A percentile compares a stretch with the other conserved stretches of the same genome.
phyloP scores from a whole-genome alignment of 2,888 invertebrate species.

The Falcaria lacertinaria region DNA sequence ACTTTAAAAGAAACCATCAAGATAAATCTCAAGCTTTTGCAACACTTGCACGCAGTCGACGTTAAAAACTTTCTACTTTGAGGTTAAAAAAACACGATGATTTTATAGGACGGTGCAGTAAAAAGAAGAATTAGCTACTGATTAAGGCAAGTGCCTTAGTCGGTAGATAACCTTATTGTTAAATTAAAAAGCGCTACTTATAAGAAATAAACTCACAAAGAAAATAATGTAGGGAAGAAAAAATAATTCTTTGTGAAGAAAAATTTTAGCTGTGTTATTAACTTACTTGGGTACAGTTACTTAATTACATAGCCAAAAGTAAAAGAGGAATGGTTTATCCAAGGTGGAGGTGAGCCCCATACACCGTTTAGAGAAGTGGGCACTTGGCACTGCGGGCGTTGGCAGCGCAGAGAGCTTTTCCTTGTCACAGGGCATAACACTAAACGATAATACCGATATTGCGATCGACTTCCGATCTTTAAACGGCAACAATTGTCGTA shows the following conservation, averaged over 20 bases:
- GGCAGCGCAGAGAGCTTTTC: constrained; percentile 66
- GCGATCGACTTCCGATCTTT: constrained; percentile 64
- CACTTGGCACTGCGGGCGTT: constrained; percentile 43
- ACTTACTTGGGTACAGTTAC: neutral
- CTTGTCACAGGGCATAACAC: constrained; percentile 73
- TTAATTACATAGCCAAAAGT: neutral
- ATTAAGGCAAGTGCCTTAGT: too few species aligned
- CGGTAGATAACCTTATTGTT: too few species aligned
- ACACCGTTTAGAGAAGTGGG: constrained; percentile 23
- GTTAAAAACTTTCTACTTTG: neutral
- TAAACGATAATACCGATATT: constrained; percentile 74
- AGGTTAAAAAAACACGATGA: neutral
- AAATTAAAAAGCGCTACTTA: too few species aligned
- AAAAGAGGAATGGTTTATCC: neutral
- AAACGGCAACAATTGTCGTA: constrained; percentile 70
- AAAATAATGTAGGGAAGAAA: too few species aligned
- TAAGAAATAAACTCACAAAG: too few species aligned
- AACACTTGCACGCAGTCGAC: constrained; percentile 8
- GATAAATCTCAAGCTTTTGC: constrained; percentile 22
- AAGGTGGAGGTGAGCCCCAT: neutral
- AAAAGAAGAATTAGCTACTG: too few species aligned
- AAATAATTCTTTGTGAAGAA: too few species aligned
- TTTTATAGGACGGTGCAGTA: too few species aligned
- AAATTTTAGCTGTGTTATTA: too few species aligned
- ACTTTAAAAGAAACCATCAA: constrained; percentile 47